phyloP scores from a whole-genome alignment of 1,140 invertebrate genomes.

The Gryon sp. region DNA sequence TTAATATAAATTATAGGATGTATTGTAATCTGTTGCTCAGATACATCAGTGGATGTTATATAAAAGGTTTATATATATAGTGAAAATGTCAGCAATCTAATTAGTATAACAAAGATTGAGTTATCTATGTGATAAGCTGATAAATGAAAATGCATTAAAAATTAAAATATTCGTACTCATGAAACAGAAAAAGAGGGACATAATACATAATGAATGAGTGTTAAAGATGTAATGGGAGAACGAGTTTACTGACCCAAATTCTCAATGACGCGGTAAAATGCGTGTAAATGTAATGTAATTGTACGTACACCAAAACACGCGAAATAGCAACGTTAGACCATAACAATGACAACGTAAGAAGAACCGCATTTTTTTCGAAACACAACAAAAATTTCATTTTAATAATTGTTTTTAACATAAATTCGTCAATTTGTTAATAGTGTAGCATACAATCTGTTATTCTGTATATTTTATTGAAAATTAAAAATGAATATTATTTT shows the following conservation, averaged over 20 bases:
- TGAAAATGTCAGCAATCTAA: background rate
- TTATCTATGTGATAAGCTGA: background rate
- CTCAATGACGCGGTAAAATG: slow-evolving; percentile 55
- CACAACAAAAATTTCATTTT: background rate
- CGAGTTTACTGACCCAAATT: slow-evolving; percentile 64
- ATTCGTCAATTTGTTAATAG: background rate
- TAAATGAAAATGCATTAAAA: background rate
- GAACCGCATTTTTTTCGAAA: slow-evolving; percentile 36
- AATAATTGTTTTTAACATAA: no score
- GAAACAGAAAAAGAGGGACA: slow-evolving; percentile 18
- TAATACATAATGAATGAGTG: slow-evolving; percentile 51
- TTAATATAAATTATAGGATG: no score
- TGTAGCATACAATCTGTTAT: no score
- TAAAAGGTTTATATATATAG: background rate
- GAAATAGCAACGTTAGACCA: slow-evolving; percentile 24
- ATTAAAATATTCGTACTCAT: background rate
- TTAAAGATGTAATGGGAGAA: slow-evolving; percentile 53
- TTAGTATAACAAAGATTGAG: background rate
- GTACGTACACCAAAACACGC: slow-evolving; percentile 39
- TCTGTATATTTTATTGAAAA: no score
- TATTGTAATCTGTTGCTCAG: no score
- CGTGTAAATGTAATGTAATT: slow-evolving; percentile 60
- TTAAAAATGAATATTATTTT: no score
- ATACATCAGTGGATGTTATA: no score
- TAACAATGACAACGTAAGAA: slow-evolving; percentile 14